Percentiles rank a stretch among this genome's conserved stretches.
phyloP scores from a whole-genome alignment of 2,113 vertebrate genomes.

The Rhea pennata region DNA sequence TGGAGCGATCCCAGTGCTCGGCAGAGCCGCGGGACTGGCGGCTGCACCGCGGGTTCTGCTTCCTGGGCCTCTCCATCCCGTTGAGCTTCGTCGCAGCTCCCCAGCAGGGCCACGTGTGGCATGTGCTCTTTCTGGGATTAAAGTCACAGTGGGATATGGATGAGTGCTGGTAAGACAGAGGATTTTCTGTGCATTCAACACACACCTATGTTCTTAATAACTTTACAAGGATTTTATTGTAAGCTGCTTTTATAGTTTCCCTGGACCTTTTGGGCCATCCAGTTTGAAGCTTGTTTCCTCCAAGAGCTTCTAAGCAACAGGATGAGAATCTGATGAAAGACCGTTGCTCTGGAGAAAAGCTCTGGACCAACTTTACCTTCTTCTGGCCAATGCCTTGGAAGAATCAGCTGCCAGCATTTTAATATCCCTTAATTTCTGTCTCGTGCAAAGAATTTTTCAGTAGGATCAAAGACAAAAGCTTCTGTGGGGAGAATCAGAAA shows the following conservation, averaged over 20 bases:
- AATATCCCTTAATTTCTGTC: neutral
- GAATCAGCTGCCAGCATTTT: neutral
- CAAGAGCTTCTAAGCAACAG: neutral
- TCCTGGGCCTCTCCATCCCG: neutral
- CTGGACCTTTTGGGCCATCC: rapidly evolving
- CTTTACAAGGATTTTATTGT: conserved; percentile 36
- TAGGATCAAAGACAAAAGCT: neutral
- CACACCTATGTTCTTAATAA: conserved; percentile 37
- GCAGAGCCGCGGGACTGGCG: neutral
- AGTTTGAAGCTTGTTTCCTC: neutral
- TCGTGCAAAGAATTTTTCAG: neutral
- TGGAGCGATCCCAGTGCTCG: neutral
- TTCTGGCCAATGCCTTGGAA: neutral
- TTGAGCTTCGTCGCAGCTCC: rapidly evolving
- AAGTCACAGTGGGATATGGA: neutral
- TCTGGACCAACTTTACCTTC: neutral
- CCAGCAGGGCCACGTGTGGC: rapidly evolving
- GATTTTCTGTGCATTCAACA: conserved; percentile 40
- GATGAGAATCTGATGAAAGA: neutral
- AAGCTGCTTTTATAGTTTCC: conserved; percentile 49
- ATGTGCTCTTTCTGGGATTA: neutral
- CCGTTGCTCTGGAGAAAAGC: neutral
- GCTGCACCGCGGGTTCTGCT: neutral
- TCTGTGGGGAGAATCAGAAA: neutral
- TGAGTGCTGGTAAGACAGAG: conserved; percentile 23